A percentile compares a stretch with the other conserved stretches of the same genome.
These are phyloP conservation scores for Anguilla pacifica DNA, from an alignment of 2,797 vertebrate genomes.

Conservation along the genomic window DNA sequence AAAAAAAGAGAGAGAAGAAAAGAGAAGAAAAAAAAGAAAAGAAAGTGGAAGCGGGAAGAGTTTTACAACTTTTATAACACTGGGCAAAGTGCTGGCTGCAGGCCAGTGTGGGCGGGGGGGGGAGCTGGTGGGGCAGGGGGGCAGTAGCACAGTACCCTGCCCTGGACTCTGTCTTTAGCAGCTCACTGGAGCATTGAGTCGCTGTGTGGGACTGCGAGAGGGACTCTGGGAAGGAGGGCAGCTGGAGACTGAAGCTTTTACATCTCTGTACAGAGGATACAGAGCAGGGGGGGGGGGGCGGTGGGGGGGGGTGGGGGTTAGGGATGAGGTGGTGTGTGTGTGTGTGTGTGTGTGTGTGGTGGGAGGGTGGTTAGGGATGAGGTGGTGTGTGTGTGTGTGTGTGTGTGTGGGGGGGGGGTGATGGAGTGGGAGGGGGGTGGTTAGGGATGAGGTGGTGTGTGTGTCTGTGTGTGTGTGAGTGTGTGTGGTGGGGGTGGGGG, in stretches of 20 bases:
- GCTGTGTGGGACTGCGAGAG: constrained; percentile 53
- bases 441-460: too few species aligned
- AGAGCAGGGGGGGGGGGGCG: constrained; percentile 22
- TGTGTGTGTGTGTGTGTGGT: neutral
- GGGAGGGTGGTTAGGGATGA: too few species aligned
- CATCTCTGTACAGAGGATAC: constrained; percentile 31
- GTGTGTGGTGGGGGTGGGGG: too few species aligned
- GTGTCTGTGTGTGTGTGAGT: too few species aligned
- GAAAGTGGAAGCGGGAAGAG: constrained; percentile 61
- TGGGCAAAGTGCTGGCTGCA: constrained; percentile 62
- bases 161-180: constrained; percentile 64
- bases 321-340: neutral
- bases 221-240: constrained; percentile 32
- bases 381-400: too few species aligned
- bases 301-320: neutral
- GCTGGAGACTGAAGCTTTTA: constrained; percentile 44
- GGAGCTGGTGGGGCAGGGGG: neutral
- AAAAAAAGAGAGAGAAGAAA: constrained; percentile 42
- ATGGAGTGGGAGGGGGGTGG: too few species aligned
- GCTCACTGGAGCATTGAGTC: constrained; percentile 68
- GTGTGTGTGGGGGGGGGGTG: too few species aligned
- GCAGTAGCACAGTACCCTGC: constrained; percentile 67
- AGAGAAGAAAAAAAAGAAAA: constrained; percentile 56
- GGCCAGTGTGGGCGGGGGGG: constrained; percentile 48
- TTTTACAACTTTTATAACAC: constrained; percentile 64